phyloP scores from a whole-genome alignment of 2,888 invertebrate species.

The Drymonia ruficornis region DNA sequence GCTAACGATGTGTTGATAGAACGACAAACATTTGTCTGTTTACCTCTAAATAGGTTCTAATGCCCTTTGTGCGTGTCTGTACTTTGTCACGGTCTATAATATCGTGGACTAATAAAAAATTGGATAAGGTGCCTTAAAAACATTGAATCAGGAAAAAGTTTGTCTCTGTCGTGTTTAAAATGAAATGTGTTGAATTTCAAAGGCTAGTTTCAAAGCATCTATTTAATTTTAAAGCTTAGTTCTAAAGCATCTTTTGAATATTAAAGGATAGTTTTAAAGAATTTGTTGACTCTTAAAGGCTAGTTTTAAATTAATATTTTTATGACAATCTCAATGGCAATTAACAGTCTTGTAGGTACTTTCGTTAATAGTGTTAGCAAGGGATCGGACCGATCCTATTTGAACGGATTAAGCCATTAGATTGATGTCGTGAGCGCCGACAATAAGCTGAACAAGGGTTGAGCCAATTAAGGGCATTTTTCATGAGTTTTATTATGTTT shows the following conservation, averaged over 20 bases:
- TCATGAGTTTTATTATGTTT: neutral
- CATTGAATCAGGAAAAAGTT: neutral
- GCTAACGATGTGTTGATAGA: constrained; percentile 26
- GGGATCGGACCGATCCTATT: neutral
- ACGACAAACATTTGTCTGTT: constrained; percentile 27
- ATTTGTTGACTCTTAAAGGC: too few relatives aligned
- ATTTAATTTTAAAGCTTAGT: too few relatives aligned
- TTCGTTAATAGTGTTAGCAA: too few relatives aligned
- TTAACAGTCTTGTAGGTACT: too few relatives aligned
- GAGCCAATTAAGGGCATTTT: neutral
- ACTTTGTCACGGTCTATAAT: constrained; percentile 33
- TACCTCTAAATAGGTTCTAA: constrained; percentile 43
- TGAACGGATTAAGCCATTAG: constrained; percentile 17
- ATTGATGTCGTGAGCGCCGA: constrained; percentile 18
- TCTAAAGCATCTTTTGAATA: too few relatives aligned
- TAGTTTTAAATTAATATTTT: too few relatives aligned
- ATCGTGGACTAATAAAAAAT: neutral
- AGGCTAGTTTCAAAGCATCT: too few relatives aligned
- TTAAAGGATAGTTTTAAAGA: too few relatives aligned
- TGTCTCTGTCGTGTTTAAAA: too few relatives aligned
- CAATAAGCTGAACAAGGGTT: constrained; percentile 3
- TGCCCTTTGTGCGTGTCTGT: constrained; percentile 46
- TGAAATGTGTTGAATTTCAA: too few relatives aligned
- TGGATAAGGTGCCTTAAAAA: neutral
- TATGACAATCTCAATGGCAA: too few relatives aligned